Percentiles rank a stretch among this genome's conserved stretches.
phyloP scores from a whole-genome alignment of 2,888 invertebrate genomes.

The Amblyteles armatorius region DNA sequence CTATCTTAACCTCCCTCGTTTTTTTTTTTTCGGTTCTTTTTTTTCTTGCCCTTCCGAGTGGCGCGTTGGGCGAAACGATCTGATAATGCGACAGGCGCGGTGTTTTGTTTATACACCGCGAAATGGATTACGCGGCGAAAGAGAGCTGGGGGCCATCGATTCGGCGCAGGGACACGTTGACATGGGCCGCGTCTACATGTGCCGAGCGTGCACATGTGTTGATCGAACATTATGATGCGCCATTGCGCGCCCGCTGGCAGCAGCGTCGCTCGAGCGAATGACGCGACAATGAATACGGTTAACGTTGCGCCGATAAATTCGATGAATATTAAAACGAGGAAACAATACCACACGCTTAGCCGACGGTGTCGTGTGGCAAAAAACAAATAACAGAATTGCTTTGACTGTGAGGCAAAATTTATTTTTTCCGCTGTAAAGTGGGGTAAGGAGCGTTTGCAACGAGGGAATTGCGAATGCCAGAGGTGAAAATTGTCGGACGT shows the following conservation, averaged over 20 bases:
- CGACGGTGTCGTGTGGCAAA: background rate
- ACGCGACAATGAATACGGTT: background rate
- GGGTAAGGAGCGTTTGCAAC: background rate
- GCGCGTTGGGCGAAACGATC: background rate
- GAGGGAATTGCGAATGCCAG: background rate
- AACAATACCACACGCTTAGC: background rate
- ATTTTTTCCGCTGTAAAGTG: background rate
- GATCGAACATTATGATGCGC: background rate
- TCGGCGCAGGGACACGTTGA: background rate
- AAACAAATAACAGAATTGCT: background rate
- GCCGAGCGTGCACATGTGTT: background rate
- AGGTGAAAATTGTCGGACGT: background rate
- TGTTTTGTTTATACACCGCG: slow-evolving; percentile 1
- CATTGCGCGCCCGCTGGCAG: background rate
- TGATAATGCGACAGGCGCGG: background rate
- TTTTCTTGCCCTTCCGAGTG: background rate
- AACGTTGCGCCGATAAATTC: background rate
- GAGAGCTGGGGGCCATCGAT: background rate
- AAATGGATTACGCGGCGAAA: background rate
- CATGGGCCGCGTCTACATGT: background rate
- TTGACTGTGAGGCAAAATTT: background rate
- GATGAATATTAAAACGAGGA: slow-evolving; percentile 54
- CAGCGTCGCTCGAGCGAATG: background rate
- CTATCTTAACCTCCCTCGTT: background rate
- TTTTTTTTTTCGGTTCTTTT: background rate